Percentiles rank a stretch among this genome's conserved stretches.
These are phyloP conservation scores for Cyrtonyx montezumae DNA, from an alignment of 2,113 vertebrate genomes.

Conservation along the genomic window DNA sequence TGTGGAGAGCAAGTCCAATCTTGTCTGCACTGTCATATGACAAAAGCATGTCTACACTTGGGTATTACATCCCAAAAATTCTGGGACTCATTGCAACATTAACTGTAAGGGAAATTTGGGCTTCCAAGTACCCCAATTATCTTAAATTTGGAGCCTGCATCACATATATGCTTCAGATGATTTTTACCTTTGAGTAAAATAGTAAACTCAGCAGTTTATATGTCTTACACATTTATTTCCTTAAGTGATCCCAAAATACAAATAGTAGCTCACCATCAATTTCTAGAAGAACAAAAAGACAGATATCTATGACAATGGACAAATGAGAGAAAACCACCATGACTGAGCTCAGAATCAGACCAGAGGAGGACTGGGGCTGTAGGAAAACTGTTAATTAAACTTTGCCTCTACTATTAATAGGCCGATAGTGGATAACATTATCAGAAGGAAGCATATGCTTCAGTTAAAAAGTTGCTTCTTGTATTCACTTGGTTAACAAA, in stretches of 20 bases:
- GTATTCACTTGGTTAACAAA: not conserved
- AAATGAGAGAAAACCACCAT: not conserved
- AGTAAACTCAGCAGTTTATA: not conserved
- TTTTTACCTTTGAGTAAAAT: not conserved
- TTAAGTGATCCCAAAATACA: not conserved
- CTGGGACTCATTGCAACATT: not conserved
- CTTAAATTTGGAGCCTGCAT: not conserved
- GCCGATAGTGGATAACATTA: not conserved
- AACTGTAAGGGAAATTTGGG: not conserved
- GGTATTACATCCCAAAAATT: not conserved
- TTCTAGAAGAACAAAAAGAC: not conserved
- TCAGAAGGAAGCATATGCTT: not conserved
- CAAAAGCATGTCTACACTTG: not conserved
- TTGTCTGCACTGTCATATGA: not conserved
- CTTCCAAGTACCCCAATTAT: not conserved
- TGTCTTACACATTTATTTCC: not conserved
- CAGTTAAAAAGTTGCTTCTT: not conserved
- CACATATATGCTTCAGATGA: not conserved
- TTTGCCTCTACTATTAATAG: not conserved
- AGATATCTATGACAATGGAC: not conserved
- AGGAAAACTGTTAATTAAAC: conserved; percentile 14
- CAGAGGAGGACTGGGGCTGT: not conserved
- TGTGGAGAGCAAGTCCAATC: not conserved
- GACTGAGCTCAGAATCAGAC: not conserved
- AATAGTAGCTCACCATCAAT: not conserved